Conservation (phyloP, 2,797 vertebrate species). For the Danio tinwini region DNA sequence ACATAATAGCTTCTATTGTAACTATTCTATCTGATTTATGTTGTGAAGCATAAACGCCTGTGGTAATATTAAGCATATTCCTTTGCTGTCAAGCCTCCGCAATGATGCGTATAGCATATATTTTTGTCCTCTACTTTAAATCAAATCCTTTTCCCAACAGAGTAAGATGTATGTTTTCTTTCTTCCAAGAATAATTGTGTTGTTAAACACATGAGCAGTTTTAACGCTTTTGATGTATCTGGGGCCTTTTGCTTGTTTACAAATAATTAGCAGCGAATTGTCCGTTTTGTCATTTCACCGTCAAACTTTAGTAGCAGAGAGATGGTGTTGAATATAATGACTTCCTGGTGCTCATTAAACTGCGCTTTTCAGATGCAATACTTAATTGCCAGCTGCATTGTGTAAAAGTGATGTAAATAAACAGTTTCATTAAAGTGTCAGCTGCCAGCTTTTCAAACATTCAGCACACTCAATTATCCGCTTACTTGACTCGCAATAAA, state of each 20-base stretch:
- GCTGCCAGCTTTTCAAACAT: constrained; percentile 45
- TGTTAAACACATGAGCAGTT: background rate
- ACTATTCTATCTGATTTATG: background rate
- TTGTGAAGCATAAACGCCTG: background rate
- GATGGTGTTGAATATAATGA: constrained; percentile 13
- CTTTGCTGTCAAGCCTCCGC: background rate
- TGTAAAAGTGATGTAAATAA: constrained; percentile 44
- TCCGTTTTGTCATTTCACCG: constrained; percentile 26
- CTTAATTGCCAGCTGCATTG: constrained; percentile 31
- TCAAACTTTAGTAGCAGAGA: constrained; percentile 7
- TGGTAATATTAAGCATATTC: constrained; percentile 12
- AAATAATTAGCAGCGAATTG: constrained; percentile 9
- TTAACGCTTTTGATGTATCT: background rate
- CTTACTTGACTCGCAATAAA: constrained; percentile 24
- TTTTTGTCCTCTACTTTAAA: constrained; percentile 6
- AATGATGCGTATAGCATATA: background rate
- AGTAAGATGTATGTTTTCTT: background rate
- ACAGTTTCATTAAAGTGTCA: constrained; percentile 51
- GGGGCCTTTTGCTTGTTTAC: background rate
- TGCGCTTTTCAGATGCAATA: constrained; percentile 17
- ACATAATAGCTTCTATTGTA: background rate
- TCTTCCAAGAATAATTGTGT: constrained; percentile 3
- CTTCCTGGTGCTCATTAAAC: constrained; percentile 29
- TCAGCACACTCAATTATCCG: constrained; percentile 46
- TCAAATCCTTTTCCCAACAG: background rate